These are phyloP conservation scores for Gibbula magus DNA, from an alignment of 2,888 invertebrate species.

Conservation along the genomic window DNA sequence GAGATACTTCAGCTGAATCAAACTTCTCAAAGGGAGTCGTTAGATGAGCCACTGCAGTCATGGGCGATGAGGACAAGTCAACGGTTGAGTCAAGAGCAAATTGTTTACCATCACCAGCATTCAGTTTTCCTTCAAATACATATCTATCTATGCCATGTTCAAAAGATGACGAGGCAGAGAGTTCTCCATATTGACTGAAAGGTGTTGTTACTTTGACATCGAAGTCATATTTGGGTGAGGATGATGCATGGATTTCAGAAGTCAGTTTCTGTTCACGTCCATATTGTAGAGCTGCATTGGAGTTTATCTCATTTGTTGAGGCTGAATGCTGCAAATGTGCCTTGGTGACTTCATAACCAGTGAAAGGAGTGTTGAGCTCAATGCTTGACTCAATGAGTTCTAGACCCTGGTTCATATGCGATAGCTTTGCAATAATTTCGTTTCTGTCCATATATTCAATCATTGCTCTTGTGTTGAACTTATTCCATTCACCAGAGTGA, in stretches of 20 bases:
- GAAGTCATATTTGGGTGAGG: neutral
- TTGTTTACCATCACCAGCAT: constrained; percentile 2
- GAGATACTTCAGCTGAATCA: constrained; percentile 37
- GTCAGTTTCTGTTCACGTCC: constrained; percentile 15
- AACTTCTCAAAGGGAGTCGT: constrained; percentile 41
- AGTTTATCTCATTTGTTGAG: constrained; percentile 28
- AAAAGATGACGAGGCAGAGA: constrained; percentile 20
- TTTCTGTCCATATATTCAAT: constrained; percentile 25
- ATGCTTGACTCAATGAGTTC: neutral
- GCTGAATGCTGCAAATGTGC: constrained; percentile 27
- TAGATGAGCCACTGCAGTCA: constrained; percentile 29
- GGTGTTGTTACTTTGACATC: constrained; percentile 21
- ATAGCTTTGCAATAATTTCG: constrained; percentile 30
- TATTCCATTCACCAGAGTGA: constrained; percentile 36
- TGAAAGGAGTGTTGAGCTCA: neutral
- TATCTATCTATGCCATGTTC: constrained; percentile 7
- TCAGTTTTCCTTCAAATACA: constrained; percentile 7
- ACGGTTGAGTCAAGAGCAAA: constrained; percentile 20
- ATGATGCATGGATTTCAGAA: constrained; percentile 20
- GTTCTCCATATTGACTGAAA: constrained; percentile 10
- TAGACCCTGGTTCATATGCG: neutral
- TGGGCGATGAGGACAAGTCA: constrained; percentile 29
- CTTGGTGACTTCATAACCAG: neutral
- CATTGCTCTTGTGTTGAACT: constrained; percentile 32
- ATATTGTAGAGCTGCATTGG: constrained; percentile 29